Conservation (phyloP, 2,888 invertebrate genomes). For the Sialis fuliginosa region DNA sequence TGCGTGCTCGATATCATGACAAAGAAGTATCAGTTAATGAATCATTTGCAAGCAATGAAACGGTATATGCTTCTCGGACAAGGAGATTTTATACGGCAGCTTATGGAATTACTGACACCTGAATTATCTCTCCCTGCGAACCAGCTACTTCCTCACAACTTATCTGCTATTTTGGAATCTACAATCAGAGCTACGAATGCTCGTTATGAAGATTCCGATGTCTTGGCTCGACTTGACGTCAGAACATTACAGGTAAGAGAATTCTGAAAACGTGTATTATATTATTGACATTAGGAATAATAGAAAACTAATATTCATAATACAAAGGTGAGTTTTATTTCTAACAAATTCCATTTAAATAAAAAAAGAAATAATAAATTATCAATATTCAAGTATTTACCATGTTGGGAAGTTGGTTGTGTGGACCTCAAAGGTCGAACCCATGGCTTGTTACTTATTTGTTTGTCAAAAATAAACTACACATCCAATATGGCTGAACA, state of each 20-base stretch:
- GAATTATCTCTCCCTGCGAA: constrained; percentile 77
- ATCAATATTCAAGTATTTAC: too few species aligned
- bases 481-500: too few species aligned
- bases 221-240: constrained; percentile 74
- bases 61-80: constrained; percentile 84
- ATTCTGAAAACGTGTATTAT: too few species aligned
- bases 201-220: constrained; percentile 83
- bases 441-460: too few species aligned
- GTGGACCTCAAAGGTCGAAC: too few species aligned
- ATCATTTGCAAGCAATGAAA: constrained; percentile 80
- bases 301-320: background rate
- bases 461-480: too few species aligned
- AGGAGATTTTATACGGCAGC: constrained; percentile 88
- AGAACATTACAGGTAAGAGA: constrained; percentile 30
- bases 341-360: too few species aligned
- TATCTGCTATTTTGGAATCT: constrained; percentile 68
- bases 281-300: too few species aligned
- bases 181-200: constrained; percentile 85
- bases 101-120: constrained; percentile 79
- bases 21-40: constrained; percentile 72
- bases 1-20: constrained; percentile 74
- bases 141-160: constrained; percentile 73
- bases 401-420: too few species aligned
- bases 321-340: too few species aligned
- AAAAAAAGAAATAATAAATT: background rate